These are phyloP conservation scores for Acanthornis magna DNA, from an alignment of 2,797 vertebrate species.

Conservation along the genomic window DNA sequence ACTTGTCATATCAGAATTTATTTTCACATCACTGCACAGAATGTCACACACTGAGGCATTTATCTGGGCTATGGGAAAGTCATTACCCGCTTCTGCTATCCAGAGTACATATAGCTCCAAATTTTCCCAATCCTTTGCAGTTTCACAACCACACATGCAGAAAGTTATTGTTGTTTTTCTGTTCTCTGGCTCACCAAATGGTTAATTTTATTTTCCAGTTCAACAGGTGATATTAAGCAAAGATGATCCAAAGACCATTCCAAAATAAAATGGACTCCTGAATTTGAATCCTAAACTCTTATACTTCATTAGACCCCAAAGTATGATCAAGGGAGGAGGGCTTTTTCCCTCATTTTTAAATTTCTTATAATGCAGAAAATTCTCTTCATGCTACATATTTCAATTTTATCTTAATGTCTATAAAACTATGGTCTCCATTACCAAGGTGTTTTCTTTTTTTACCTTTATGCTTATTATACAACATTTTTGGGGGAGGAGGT, in stretches of 20 bases:
- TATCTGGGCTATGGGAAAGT: not conserved
- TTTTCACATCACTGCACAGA: not conserved
- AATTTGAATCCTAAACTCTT: not conserved
- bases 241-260: not conserved
- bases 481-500: fast-evolving
- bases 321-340: fast-evolving
- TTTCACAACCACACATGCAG: fast-evolving
- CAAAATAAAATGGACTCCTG: not conserved
- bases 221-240: not conserved
- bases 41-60: not conserved
- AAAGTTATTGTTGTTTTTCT: not conserved
- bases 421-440: not conserved
- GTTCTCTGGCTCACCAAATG: not conserved
- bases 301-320: not conserved
- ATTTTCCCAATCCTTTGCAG: not conserved
- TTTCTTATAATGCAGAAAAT: not conserved
- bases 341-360: not conserved
- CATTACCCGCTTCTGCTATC: not conserved
- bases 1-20: not conserved
- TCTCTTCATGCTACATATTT: not conserved
- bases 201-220: not conserved
- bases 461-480: not conserved
- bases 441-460: not conserved
- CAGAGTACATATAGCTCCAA: not conserved
- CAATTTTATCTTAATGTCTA: not conserved